Percentiles rank a stretch among this genome's conserved stretches.
These are phyloP conservation scores for Hypomecis punctinalis DNA, from an alignment of 2,888 invertebrate genomes.

Conservation along the genomic window DNA sequence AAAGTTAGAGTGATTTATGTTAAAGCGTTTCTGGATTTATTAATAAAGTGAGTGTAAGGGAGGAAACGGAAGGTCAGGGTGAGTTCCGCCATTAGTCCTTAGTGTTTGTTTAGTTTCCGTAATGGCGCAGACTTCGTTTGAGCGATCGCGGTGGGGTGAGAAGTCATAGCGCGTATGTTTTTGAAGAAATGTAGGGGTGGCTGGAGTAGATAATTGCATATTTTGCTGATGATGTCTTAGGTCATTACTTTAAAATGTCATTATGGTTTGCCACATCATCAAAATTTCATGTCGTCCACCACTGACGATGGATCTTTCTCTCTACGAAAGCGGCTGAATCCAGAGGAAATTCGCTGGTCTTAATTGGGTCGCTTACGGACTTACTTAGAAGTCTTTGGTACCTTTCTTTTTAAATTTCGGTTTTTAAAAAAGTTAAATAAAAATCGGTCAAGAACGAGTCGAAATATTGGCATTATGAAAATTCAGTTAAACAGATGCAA, in stretches of 20 bases:
- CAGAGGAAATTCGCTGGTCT: too few relatives aligned
- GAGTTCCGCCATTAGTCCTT: slow-evolving; percentile 61
- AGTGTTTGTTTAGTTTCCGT: slow-evolving; percentile 59
- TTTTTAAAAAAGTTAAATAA: too few relatives aligned
- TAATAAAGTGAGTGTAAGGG: slow-evolving; percentile 56
- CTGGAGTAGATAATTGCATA: slow-evolving; percentile 1
- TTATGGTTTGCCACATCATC: too few relatives aligned
- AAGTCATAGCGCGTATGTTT: slow-evolving; percentile 44
- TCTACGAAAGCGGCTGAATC: too few relatives aligned
- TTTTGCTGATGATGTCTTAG: slow-evolving; percentile 4
- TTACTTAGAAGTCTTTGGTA: too few relatives aligned
- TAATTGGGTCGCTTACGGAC: too few relatives aligned
- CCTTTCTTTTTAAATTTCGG: too few relatives aligned
- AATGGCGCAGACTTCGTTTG: slow-evolving; percentile 52
- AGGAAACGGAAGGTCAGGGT: slow-evolving; percentile 59
- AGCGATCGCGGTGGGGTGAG: slow-evolving; percentile 50
- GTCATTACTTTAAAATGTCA: background rate
- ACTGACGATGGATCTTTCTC: too few relatives aligned
- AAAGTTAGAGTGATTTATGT: slow-evolving; percentile 56
- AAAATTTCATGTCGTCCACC: too few relatives aligned
- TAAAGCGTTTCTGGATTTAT: slow-evolving; percentile 57
- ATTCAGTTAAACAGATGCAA: too few relatives aligned
- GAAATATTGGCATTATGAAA: too few relatives aligned
- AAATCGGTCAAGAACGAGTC: too few relatives aligned
- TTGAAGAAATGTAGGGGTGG: slow-evolving; percentile 22